These are phyloP conservation scores for Pseudoatta argentina DNA, from an alignment of 1,140 invertebrate species.

Conservation along the genomic window DNA sequence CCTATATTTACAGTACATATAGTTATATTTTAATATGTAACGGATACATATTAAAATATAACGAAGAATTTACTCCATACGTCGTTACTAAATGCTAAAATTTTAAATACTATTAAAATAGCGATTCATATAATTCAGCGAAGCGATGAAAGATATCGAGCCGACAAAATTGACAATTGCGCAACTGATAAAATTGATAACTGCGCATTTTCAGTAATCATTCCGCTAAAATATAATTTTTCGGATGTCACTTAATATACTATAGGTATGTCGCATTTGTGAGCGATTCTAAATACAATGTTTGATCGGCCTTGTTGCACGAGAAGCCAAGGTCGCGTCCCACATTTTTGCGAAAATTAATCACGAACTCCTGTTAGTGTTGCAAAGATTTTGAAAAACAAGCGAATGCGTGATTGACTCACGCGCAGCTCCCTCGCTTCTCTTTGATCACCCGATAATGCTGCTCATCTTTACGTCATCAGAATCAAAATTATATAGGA, in stretches of 20 bases:
- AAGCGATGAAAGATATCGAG: background rate
- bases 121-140: background rate
- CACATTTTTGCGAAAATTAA: conserved; percentile 60
- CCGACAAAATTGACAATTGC: background rate
- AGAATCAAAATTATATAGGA: conserved; percentile 20
- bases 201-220: background rate
- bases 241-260: background rate
- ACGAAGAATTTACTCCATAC: no score
- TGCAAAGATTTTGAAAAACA: conserved; percentile 50
- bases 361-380: conserved; percentile 19
- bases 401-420: conserved; percentile 21
- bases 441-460: background rate
- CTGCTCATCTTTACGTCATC: background rate
- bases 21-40: no score
- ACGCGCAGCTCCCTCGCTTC: background rate
- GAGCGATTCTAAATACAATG: conserved; percentile 54
- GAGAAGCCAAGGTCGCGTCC: conserved; percentile 49
- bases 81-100: no score
- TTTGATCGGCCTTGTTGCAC: conserved; percentile 51
- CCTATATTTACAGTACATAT: no score
- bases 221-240: background rate
- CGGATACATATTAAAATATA: no score
- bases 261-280: conserved; percentile 1
- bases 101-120: background rate
- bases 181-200: background rate